Percentiles rank a stretch among this genome's conserved stretches.
These are phyloP conservation scores for Trachythela sp. DNA, from an alignment of 64 coral and sea anemone species.

Conservation along the genomic window DNA sequence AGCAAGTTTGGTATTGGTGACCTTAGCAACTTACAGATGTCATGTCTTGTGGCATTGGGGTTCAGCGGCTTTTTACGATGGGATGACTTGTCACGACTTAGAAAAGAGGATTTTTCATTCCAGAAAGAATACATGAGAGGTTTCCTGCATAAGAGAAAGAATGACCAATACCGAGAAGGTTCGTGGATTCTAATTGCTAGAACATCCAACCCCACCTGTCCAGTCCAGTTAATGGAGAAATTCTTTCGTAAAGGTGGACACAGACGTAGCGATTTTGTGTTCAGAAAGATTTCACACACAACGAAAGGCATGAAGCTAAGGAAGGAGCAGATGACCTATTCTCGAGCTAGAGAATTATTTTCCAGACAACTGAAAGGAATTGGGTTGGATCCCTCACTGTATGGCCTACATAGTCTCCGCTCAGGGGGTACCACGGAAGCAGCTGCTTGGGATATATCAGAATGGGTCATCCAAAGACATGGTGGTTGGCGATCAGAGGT, in stretches of 20 bases:
- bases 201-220: background rate
- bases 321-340: background rate
- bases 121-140: background rate
- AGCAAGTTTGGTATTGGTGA: background rate
- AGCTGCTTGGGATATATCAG: background rate
- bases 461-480: background rate
- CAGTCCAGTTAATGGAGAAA: background rate
- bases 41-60: background rate
- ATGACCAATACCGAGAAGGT: background rate
- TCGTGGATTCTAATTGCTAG: background rate
- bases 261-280: background rate
- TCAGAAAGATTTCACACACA: background rate
- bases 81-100: background rate
- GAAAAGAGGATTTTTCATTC: background rate
- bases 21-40: background rate
- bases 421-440: background rate
- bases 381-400: background rate
- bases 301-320: background rate
- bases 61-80: background rate
- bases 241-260: background rate
- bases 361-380: background rate
- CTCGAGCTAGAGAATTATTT: background rate
- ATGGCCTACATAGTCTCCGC: background rate
- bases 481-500: slow-evolving; percentile 2
- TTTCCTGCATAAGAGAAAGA: background rate